Conservation (phyloP, 2,797 vertebrate species). For the Sebastes ruberrimus region DNA sequence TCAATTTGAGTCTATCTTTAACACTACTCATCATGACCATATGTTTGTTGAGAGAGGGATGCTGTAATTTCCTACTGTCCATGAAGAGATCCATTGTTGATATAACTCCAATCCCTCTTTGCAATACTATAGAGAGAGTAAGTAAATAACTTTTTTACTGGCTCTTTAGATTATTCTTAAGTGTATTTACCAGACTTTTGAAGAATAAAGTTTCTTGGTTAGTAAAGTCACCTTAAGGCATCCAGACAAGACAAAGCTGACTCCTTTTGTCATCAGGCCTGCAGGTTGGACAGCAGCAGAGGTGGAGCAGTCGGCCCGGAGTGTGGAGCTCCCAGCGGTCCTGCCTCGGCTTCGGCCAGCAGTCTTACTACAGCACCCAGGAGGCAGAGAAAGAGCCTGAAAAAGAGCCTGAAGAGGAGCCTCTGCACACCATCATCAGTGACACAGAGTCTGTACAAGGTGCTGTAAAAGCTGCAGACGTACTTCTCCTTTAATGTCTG, state of each 20-base stretch:
- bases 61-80: background rate
- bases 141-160: too few relatives aligned
- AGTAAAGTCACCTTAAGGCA: background rate
- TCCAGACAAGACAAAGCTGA: background rate
- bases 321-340: slow-evolving; percentile 53
- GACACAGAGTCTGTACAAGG: slow-evolving; percentile 90
- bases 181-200: background rate
- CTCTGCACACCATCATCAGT: slow-evolving; percentile 88
- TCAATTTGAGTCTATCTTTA: background rate
- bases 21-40: background rate
- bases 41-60: background rate
- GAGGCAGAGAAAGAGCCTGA: slow-evolving; percentile 82
- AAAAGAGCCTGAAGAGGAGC: slow-evolving; percentile 83
- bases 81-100: background rate
- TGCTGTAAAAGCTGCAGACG: slow-evolving; percentile 48
- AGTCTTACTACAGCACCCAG: slow-evolving; percentile 85
- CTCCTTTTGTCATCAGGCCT: slow-evolving; percentile 23
- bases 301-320: slow-evolving; percentile 13
- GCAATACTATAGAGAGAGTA: background rate
- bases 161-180: background rate
- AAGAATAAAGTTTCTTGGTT: background rate
- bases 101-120: background rate
- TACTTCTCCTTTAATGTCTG: background rate
- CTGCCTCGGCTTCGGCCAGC: slow-evolving; percentile 34
- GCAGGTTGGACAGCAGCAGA: slow-evolving; percentile 17